These are phyloP conservation scores for Girardia tigrina DNA, from an alignment of 2,888 invertebrate species.

Conservation along the genomic window DNA sequence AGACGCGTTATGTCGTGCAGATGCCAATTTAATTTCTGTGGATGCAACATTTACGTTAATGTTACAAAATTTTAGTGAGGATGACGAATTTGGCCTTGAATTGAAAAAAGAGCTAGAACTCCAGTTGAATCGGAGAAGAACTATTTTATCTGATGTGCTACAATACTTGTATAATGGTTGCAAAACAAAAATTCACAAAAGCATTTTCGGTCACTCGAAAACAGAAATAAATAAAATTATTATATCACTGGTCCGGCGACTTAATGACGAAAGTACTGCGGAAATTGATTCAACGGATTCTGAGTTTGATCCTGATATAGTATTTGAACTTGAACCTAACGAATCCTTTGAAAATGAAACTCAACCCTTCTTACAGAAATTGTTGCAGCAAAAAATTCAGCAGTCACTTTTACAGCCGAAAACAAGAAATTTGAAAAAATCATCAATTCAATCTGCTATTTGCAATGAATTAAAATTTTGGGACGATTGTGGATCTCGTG, in stretches of 20 bases:
- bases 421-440: background rate
- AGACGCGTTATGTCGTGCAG: conserved; percentile 7
- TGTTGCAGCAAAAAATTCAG: background rate
- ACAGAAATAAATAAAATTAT: background rate
- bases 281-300: background rate
- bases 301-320: background rate
- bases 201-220: background rate
- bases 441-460: too few species aligned
- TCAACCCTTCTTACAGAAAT: background rate
- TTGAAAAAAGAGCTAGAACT: background rate
- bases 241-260: background rate
- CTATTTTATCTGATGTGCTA: background rate
- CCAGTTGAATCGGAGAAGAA: conserved; percentile 10
- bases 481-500: conserved; percentile 1
- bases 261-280: background rate
- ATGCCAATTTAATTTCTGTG: background rate
- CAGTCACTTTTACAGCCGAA: background rate
- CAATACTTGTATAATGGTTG: background rate
- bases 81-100: background rate
- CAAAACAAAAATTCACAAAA: background rate
- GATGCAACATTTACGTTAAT: background rate
- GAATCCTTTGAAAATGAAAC: background rate
- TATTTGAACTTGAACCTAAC: background rate
- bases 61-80: background rate
- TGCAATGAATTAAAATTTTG: too few species aligned